Evolutionary conservation across 2,113 vertebrate genomes (phyloP), one percentile per base, ranked within the genome.

Genomic region (Trogon surrucura): DNA sequence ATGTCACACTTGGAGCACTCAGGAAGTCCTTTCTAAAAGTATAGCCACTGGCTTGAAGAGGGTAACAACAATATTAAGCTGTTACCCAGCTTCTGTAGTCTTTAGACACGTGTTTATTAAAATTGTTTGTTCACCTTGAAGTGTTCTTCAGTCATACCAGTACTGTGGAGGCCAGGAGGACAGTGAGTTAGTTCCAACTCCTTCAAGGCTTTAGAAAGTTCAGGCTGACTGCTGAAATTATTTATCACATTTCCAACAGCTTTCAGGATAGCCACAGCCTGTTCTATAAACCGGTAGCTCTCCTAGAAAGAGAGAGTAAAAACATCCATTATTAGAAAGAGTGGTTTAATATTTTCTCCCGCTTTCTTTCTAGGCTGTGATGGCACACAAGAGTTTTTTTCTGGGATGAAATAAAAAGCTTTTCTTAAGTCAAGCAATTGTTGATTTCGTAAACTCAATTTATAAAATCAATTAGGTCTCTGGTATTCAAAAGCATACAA

Each of bases 231-330:
- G 72, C 94, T 97, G 96, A 99, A 99, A 94, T 96, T 98, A 94
- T 93, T 82, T 78, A 99, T 98, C 80, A 98, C 97, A 84, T 89
- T 98, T 83, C 98, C 98, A 91, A 99, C 77, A 79, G 98, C 98
- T 92, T 92, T 98, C 86, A 99, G 85, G 79, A 99, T 98, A n/a
- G 38, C 72, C 27, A 87, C 58, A 32, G 99, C 97, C 90, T 98
- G 98, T 73, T 98, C 98, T 81, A 79, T 98, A 95, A 99, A 99
- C 27, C 97, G 96, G 81, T 74, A 91, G 95, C 99, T 99, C 81
- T 99, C 99, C 99, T 99, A 91, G 29, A 80, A 47, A 94, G 32
- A 93, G 29, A 82, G 45, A 84, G 80, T 6, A 93, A 17, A 54
- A 65, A 0, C 8, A 69, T 12, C 4, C 14, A 75, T 41, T 11